Evolutionary conservation across 2,797 vertebrate species (phyloP).

Genomic region (Trematomus bernacchii): DNA sequence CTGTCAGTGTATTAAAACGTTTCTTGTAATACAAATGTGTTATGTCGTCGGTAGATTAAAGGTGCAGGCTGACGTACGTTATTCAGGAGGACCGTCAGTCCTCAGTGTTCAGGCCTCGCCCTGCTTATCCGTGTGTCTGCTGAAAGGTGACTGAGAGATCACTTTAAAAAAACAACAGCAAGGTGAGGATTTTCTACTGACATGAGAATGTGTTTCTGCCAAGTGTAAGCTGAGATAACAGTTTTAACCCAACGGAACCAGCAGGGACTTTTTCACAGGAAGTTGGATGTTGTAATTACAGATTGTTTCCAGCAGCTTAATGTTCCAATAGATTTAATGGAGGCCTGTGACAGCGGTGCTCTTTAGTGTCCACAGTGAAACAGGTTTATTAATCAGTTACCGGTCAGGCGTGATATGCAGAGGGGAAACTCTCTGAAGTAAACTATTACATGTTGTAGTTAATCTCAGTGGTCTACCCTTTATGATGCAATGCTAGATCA

Average conservation of each 20-base stretch:
- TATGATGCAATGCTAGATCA: neutral
- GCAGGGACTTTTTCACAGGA: neutral
- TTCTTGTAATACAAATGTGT: slow-evolving; percentile 8
- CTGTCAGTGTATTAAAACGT: neutral
- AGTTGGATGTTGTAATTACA: neutral
- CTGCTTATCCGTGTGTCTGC: slow-evolving; percentile 44
- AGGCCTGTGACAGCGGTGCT: neutral
- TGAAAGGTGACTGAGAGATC: neutral
- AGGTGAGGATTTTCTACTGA: slow-evolving; percentile 21
- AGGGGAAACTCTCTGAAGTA: neutral
- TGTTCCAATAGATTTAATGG: neutral
- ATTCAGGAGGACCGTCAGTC: slow-evolving; percentile 18
- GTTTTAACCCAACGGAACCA: neutral
- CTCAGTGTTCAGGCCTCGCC: neutral
- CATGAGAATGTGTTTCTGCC: neutral
- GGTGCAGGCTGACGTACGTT: slow-evolving; percentile 6
- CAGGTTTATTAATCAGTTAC: neutral
- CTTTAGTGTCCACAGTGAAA: neutral
- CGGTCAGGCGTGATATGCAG: neutral
- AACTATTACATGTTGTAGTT: neutral
- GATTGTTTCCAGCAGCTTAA: neutral
- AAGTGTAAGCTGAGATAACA: neutral
- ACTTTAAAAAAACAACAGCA: neutral
- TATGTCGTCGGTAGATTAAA: neutral
- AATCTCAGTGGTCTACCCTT: neutral